These are phyloP conservation scores for Pseudochirops corinnae DNA, from an alignment of 2,797 vertebrate species.

Conservation along the genomic window DNA sequence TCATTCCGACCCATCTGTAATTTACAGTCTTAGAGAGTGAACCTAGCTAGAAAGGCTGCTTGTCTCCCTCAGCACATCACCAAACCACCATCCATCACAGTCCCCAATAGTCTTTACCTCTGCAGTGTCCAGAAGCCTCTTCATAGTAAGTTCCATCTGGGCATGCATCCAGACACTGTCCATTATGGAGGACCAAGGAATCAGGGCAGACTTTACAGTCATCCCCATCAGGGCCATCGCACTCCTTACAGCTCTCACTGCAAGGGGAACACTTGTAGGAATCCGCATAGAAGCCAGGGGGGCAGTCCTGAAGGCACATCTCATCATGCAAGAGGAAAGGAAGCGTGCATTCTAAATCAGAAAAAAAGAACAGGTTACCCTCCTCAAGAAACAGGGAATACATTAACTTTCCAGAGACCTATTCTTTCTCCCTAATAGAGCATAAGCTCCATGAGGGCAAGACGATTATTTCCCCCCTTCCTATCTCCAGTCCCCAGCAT, in stretches of 20 bases:
- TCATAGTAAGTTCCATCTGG: constrained; percentile 87
- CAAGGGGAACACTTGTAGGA: constrained; percentile 87
- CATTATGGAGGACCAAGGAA: constrained; percentile 83
- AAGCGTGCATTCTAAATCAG: constrained; percentile 85
- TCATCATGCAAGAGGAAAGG: constrained; percentile 86
- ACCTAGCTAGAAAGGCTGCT: not conserved
- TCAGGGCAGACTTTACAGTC: constrained; percentile 88
- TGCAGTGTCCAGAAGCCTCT: constrained; percentile 83
- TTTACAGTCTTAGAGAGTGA: not conserved
- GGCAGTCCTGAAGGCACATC: constrained; percentile 88
- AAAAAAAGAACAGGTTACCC: constrained; percentile 38
- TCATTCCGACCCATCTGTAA: not conserved
- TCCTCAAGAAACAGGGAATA: not conserved
- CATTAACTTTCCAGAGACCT: not conserved
- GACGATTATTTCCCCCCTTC: not conserved
- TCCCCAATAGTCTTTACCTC: constrained; percentile 83
- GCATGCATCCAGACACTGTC: constrained; percentile 88
- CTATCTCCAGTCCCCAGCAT: not conserved
- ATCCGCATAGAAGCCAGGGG: constrained; percentile 85
- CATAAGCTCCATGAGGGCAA: not conserved
- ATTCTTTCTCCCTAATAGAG: not conserved
- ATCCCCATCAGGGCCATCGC: constrained; percentile 86
- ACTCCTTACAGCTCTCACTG: constrained; percentile 87
- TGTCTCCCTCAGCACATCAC: not conserved
- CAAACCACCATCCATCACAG: not conserved